These are phyloP conservation scores for Sylvietta virens DNA, from an alignment of 2,113 vertebrate genomes.

Conservation along the genomic window DNA sequence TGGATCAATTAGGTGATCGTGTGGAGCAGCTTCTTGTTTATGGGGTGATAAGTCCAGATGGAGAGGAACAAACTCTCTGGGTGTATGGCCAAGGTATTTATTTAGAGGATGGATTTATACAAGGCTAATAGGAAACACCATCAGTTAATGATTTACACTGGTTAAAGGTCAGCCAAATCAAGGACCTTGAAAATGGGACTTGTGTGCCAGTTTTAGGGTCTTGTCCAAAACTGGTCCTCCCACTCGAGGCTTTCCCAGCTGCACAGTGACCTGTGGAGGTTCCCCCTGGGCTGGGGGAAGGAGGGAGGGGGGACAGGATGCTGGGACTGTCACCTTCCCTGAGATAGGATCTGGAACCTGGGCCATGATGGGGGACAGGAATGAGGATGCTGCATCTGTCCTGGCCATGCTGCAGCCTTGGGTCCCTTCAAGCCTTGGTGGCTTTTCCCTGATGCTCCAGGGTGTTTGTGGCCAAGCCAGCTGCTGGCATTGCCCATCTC, in stretches of 20 bases:
- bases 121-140: background rate
- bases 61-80: background rate
- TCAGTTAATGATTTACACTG: background rate
- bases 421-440: background rate
- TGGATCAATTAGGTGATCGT: constrained; percentile 40
- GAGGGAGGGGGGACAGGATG: background rate
- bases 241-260: background rate
- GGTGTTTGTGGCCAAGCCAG: background rate
- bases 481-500: background rate
- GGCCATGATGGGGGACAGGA: background rate
- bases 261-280: background rate
- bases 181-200: background rate
- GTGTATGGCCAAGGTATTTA: background rate
- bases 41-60: constrained; percentile 9
- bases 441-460: background rate
- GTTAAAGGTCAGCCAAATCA: background rate
- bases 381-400: background rate
- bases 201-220: background rate
- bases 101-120: background rate
- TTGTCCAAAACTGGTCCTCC: background rate
- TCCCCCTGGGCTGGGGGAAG: accelerated
- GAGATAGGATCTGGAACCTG: background rate
- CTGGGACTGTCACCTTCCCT: background rate
- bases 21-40: constrained; percentile 37
- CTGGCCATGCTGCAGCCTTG: background rate